Conservation (phyloP, 2,113 vertebrate species). For the Elephas maximus region DNA sequence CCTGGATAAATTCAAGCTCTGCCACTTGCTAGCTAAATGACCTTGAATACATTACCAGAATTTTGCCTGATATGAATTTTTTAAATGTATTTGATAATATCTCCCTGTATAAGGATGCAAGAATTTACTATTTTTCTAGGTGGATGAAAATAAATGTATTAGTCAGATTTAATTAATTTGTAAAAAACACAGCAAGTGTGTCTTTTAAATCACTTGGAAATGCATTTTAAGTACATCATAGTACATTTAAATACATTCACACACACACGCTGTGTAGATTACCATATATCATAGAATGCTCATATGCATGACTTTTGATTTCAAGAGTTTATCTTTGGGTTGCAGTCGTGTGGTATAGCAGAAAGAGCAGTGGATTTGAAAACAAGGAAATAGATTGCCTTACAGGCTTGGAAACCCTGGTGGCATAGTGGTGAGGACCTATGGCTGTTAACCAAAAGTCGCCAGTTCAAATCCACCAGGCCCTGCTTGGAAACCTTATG, state of each 20-base stretch:
- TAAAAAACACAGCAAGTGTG: not conserved
- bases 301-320: not conserved
- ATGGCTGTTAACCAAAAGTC: too few relatives aligned
- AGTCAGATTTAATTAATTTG: not conserved
- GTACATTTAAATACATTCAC: not conserved
- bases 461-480: too few relatives aligned
- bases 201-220: slow-evolving; percentile 23
- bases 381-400: not conserved
- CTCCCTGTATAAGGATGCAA: not conserved
- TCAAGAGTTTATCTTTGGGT: not conserved
- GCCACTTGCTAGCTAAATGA: not conserved
- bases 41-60: not conserved
- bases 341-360: not conserved
- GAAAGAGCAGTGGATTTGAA: not conserved
- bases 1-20: not conserved
- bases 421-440: too few relatives aligned
- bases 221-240: not conserved
- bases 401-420: not conserved
- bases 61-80: slow-evolving; percentile 40
- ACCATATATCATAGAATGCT: not conserved
- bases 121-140: not conserved
- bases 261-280: not conserved
- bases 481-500: too few relatives aligned
- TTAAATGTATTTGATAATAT: not conserved
- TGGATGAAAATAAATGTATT: slow-evolving; percentile 31